A percentile compares a stretch with the other conserved stretches of the same genome.
These are phyloP conservation scores for Riptortus pedestris DNA, from an alignment of 1,140 invertebrate species.

Conservation along the genomic window DNA sequence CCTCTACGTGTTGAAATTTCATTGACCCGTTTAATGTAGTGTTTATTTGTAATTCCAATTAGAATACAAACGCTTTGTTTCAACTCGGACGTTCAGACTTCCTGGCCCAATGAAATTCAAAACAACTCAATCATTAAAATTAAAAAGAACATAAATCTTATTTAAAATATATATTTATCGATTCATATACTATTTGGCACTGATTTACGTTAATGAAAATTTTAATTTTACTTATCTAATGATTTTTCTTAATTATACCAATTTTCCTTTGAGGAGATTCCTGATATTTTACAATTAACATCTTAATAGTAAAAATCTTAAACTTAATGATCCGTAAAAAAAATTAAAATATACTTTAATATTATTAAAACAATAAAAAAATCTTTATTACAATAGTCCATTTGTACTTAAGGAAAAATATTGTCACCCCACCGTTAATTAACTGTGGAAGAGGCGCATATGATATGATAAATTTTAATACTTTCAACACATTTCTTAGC, in stretches of 20 bases:
- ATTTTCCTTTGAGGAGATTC: background rate
- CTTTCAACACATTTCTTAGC: conserved; percentile 2
- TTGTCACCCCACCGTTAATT: background rate
- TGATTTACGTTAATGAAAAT: background rate
- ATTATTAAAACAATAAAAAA: conserved; percentile 6
- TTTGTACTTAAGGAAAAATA: conserved; percentile 13
- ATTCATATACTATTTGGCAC: background rate
- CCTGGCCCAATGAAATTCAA: background rate
- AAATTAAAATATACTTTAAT: conserved; percentile 8
- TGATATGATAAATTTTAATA: conserved; percentile 12
- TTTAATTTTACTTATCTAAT: background rate
- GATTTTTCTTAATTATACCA: background rate
- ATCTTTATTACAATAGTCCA: background rate
- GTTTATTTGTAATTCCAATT: background rate
- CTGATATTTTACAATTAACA: background rate
- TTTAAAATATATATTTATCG: background rate
- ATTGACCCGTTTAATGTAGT: conserved; percentile 8
- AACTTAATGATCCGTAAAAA: conserved; percentile 8
- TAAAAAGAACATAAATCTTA: background rate
- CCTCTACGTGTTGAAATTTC: conserved; percentile 2
- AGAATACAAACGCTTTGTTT: conserved; percentile 7
- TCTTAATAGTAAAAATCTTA: conserved; percentile 2
- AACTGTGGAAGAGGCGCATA: background rate
- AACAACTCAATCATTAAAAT: background rate
- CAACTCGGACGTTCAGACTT: background rate